Evolutionary conservation across 2,888 invertebrate species (phyloP), one percentile per base, ranked within the genome.

Genomic region (Sinopyrophorus schimmeli): DNA sequence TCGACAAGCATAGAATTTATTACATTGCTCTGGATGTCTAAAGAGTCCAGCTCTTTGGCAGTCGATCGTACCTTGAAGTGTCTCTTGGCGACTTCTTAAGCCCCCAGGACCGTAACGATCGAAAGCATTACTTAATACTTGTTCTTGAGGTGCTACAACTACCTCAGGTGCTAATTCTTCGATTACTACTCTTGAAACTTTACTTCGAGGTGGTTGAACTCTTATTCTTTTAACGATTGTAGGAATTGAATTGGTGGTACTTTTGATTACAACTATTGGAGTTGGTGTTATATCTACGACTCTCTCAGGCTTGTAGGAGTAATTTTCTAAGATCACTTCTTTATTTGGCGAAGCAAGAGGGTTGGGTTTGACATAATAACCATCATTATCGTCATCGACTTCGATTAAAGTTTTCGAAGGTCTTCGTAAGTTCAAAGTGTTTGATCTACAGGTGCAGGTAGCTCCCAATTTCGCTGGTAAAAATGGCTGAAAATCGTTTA

Each of bases 1-100:
- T 70, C 86, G 80, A 68, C 89, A 89, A 18, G 87, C 82, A 66
- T 89, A 89, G 77, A 89, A 89, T 67, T 89, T 88, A 68, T 88
- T 87, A 65, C 89, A 89, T 62, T 84, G 82, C 55, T 82, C 83
- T 0, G 89, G 89, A 67, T 89, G 89, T 76, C 77, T 79, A 77
- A 77, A 83, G 53, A 77, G 71, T 58, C 82, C 82, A 20, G 80
- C 80, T 65, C 82, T 73, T 67, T 82, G 76, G 61, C 82, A 82
- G 58, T 81, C 81, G 4, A 80, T 75, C 1, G 78, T 76, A n/a
- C 80, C 80, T 67, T 80, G 80, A 6, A 83, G 69, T 1, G 78
- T 80, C 63, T 82, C 81, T 32, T 80, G 78, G 52, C 78, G 72
- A 55, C 78, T 76, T 55, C 82, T 76, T 70, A 75, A 75, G 14